These are phyloP conservation scores for Popillia japonica DNA, from an alignment of 1,140 invertebrate genomes.

Conservation along the genomic window DNA sequence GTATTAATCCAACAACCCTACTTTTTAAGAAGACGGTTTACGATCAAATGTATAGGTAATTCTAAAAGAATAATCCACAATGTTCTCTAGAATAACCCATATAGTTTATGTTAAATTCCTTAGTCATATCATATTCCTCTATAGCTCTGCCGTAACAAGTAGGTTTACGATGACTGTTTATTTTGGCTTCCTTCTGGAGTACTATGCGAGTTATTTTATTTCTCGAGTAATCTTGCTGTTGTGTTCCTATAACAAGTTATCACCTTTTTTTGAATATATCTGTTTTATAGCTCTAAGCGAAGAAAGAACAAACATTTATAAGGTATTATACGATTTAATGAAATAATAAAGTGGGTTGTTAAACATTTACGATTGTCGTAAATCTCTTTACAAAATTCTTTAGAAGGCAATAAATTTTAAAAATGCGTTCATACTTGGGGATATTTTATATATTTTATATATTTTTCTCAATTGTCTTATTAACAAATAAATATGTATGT, in stretches of 20 bases:
- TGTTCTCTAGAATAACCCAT: too few relatives aligned
- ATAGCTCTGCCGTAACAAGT: not conserved
- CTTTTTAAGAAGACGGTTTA: too few relatives aligned
- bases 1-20: too few relatives aligned
- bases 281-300: not conserved
- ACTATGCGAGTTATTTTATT: not conserved
- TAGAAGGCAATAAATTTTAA: not conserved
- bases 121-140: too few relatives aligned
- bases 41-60: too few relatives aligned
- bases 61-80: too few relatives aligned
- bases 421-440: not conserved
- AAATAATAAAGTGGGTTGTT: not conserved
- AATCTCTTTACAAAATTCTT: not conserved
- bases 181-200: not conserved
- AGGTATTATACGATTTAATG: not conserved
- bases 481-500: too few relatives aligned
- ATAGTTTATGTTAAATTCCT: too few relatives aligned
- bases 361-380: constrained; percentile 11
- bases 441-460: too few relatives aligned
- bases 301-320: constrained; percentile 5
- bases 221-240: not conserved
- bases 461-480: too few relatives aligned
- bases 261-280: not conserved
- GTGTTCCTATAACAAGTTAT: not conserved
- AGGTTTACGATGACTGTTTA: not conserved